Base-by-base conservation (phyloP, 2,797 vertebrate species). In the Tolypeutes matacus region DNA sequence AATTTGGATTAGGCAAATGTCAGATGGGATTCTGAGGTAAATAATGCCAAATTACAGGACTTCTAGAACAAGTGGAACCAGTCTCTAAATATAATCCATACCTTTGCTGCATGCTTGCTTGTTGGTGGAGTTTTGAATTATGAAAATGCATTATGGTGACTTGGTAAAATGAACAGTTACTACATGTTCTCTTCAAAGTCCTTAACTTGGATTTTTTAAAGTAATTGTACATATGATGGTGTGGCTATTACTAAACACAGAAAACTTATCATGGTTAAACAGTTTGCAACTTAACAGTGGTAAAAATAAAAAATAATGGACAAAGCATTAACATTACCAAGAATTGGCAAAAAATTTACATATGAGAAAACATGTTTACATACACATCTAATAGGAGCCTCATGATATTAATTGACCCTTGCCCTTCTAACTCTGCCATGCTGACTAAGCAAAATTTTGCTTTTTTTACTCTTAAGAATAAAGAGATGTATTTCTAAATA, bases 201-300 rank as follows among this genome's bases (percentile, higher is more conserved):
- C 56, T 91, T 76, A 91, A 60, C 58, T 91, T 87, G 42, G 58
- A 87, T 93, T 94, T 93, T 90, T 64, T 93, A 86, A 93, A 62
- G 42, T 80, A 56, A 92, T 69, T 82, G 46, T 83, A 92, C 34
- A 65, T 15, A 64, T 58, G 94, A 93, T 64, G 58, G 29, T 65
- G 76, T 77, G 39, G 70, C 78, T 67, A 89, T 82, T 49, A 86
- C 69, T 86, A 91, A 82, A 75, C 46, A 93, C 60, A 82, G 27
- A 77, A 86, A 73, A 80, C 92, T 76, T 20, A 83, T 56, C 27
- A 31, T n/a, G 51, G 29, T 58, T 95, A 86, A 90, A 87, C 21
- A 91, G 58, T 89, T 58, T 87, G 39, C 20, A 69, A 62, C 62
- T 69, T 81, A 85, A 75, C 83, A 93, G 72, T 77, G 34, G n/a